phyloP scores from a whole-genome alignment of 2,888 invertebrate species.

The Drosophila birchii region DNA sequence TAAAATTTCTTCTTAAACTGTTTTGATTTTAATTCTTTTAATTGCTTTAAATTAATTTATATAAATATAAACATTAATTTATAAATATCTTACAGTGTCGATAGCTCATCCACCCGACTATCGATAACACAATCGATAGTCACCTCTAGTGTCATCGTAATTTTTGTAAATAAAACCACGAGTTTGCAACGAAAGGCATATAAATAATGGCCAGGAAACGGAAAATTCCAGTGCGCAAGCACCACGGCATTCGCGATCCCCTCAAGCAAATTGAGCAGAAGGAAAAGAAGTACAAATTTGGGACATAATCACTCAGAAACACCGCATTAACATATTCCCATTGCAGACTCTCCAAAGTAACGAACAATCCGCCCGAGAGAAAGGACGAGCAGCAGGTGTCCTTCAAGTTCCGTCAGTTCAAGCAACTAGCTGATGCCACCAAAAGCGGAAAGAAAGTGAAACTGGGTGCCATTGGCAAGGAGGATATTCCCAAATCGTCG shows the following conservation, averaged over 20 bases:
- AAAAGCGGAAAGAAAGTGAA: conserved; percentile 82
- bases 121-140: neutral
- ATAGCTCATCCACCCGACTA: neutral
- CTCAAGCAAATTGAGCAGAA: conserved; percentile 87
- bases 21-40: neutral
- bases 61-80: neutral
- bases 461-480: conserved; percentile 70
- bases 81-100: neutral
- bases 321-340: neutral
- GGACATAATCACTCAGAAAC: conserved; percentile 27
- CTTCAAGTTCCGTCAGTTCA: conserved; percentile 88
- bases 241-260: conserved; percentile 91
- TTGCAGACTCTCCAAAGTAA: conserved; percentile 88
- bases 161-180: conserved; percentile 39
- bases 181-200: conserved; percentile 7
- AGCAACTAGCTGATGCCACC: conserved; percentile 86
- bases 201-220: conserved; percentile 84
- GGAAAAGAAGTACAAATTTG: conserved; percentile 86
- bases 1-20: neutral
- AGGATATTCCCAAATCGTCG: conserved; percentile 79
- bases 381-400: conserved; percentile 91
- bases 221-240: conserved; percentile 93
- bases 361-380: conserved; percentile 90
- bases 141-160: neutral
- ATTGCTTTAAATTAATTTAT: neutral